Percentiles rank a stretch among this genome's conserved stretches.
These are phyloP conservation scores for Acleris emargana DNA, from an alignment of 2,888 invertebrate genomes.

Conservation along the genomic window DNA sequence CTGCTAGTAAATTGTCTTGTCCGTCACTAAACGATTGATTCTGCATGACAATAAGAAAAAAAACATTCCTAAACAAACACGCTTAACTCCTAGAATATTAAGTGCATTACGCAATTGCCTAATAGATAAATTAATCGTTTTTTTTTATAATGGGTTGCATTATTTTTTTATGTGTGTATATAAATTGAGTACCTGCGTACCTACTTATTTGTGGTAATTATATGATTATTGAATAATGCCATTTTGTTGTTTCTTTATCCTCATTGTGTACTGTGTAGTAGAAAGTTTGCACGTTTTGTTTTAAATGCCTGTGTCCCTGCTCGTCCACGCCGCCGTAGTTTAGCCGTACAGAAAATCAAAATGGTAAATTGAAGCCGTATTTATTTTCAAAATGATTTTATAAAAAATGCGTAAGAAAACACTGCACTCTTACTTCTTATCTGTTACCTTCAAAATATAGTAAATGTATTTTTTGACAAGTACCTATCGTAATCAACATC, in stretches of 20 bases:
- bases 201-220: conserved; percentile 30
- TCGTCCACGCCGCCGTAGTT: conserved; percentile 16
- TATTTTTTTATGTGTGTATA: conserved; percentile 33
- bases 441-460: not conserved
- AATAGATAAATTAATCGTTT: conserved; percentile 28
- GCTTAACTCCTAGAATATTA: conserved; percentile 34
- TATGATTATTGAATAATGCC: conserved; percentile 35
- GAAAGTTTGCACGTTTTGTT: conserved; percentile 37
- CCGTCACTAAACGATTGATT: conserved; percentile 37
- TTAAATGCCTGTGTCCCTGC: conserved; percentile 34
- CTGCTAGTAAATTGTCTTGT: conserved; percentile 29
- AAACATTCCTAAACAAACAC: conserved; percentile 37
- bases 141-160: conserved; percentile 34
- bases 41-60: conserved; percentile 38
- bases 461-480: not conserved
- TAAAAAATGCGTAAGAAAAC: not conserved
- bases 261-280: conserved; percentile 32
- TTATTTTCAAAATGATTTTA: not conserved
- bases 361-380: too few species aligned
- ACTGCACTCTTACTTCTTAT: not conserved
- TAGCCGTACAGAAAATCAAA: not conserved
- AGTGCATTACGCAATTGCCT: conserved; percentile 34
- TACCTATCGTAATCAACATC: conserved; percentile 1
- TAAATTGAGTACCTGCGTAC: conserved; percentile 26
- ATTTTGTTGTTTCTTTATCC: conserved; percentile 37